Evolutionary conservation across 2,797 vertebrate species (phyloP).

Genomic region (Amazona finschi): DNA sequence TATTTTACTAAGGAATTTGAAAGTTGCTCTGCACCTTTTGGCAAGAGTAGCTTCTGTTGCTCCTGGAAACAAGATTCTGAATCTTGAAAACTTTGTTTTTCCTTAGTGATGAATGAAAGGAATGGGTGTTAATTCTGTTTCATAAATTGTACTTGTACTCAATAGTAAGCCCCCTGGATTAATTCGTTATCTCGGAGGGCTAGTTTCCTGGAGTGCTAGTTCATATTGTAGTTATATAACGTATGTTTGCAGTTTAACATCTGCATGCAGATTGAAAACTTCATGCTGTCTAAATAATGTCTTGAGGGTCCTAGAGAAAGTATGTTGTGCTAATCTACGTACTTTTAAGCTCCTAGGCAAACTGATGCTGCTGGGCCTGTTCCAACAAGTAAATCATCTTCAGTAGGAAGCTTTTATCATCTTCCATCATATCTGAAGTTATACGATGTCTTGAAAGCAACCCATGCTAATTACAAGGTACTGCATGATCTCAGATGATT

Average conservation of each 20-base stretch:
- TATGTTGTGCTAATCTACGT: background rate
- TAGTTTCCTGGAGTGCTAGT: background rate
- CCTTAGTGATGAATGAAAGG: background rate
- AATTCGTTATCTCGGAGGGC: background rate
- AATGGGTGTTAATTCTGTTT: background rate
- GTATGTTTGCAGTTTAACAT: background rate
- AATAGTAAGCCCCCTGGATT: background rate
- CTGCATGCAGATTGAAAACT: background rate
- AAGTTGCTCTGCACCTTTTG: background rate
- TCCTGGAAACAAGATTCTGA: background rate
- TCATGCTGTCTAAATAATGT: background rate
- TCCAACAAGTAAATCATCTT: constrained; percentile 87
- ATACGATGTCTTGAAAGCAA: constrained; percentile 96
- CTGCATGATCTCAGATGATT: background rate
- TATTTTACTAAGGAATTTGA: background rate
- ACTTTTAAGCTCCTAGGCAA: constrained; percentile 81
- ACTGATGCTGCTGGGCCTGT: constrained; percentile 82
- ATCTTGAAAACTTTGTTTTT: background rate
- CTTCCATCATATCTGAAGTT: constrained; percentile 95
- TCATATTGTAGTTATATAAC: background rate
- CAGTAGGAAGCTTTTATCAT: constrained; percentile 93
- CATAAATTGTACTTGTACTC: background rate
- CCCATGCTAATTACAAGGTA: constrained; percentile 97
- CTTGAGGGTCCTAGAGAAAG: background rate
- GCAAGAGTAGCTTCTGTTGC: background rate